A percentile compares a stretch with the other conserved stretches of the same genome.
Evolutionary conservation across 2,113 vertebrate species (phyloP).

Genomic region (Carassius carassius): DNA sequence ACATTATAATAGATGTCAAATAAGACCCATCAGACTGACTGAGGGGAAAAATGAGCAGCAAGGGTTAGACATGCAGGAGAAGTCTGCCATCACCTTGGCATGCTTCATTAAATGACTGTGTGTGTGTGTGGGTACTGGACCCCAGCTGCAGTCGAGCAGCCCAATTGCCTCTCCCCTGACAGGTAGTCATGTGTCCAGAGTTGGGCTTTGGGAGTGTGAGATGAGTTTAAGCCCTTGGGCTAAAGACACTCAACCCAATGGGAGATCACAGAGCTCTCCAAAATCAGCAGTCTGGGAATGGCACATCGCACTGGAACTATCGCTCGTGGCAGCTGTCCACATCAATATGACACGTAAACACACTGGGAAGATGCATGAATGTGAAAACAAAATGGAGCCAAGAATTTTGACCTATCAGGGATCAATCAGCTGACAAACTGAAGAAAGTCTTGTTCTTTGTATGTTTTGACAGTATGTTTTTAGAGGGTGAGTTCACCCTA

Average conservation of each 20-base stretch:
- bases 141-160: constrained; percentile 52
- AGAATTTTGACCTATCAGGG: constrained; percentile 25
- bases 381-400: constrained; percentile 38
- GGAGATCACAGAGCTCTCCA: constrained; percentile 54
- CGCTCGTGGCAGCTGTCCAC: constrained; percentile 52
- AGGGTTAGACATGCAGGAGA: constrained; percentile 50
- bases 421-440: neutral
- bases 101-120: constrained; percentile 50
- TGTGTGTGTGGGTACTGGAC: constrained; percentile 46
- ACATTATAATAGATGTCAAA: constrained; percentile 47
- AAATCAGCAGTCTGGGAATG: constrained; percentile 52
- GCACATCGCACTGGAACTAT: constrained; percentile 42
- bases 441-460: neutral
- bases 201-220: constrained; percentile 54
- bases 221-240: constrained; percentile 62
- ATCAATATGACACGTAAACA: constrained; percentile 53
- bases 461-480: neutral
- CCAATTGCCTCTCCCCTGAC: constrained; percentile 55
- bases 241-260: constrained; percentile 59
- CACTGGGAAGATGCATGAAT: constrained; percentile 15
- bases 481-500: neutral
- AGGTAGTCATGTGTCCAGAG: constrained; percentile 56
- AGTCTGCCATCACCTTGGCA: constrained; percentile 50
- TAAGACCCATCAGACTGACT: constrained; percentile 43
- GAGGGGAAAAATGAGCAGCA: constrained; percentile 39